Percentiles rank a stretch among this genome's conserved stretches.
Evolutionary conservation across 1,140 invertebrate genomes (phyloP).

Genomic region (Medauroidea extradentata): DNA sequence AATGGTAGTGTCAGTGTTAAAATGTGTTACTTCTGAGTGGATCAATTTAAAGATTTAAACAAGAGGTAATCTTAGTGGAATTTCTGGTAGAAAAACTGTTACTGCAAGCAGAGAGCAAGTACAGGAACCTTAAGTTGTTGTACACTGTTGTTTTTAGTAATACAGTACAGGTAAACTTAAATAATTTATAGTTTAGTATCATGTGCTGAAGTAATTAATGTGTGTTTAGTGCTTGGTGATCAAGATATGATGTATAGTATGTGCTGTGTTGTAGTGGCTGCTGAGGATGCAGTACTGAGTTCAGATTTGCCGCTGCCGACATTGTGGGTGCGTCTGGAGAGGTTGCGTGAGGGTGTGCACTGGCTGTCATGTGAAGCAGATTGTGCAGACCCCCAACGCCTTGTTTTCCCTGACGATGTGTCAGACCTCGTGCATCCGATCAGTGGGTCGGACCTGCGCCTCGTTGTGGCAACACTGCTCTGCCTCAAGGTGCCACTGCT

Average conservation of each 20-base stretch:
- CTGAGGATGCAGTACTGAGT: conserved; percentile 58
- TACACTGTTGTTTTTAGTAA: background rate
- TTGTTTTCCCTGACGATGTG: conserved; percentile 58
- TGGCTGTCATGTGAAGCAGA: conserved; percentile 48
- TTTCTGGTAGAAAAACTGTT: too few species aligned
- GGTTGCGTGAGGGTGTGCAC: conserved; percentile 54
- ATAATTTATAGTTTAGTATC: too few species aligned
- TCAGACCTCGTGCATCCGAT: conserved; percentile 59
- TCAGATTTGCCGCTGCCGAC: conserved; percentile 60
- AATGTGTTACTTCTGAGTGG: too few species aligned
- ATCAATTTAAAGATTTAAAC: too few species aligned
- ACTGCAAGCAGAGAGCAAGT: too few species aligned
- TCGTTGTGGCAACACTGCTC: background rate
- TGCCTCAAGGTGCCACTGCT: conserved; percentile 41
- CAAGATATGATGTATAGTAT: conserved; percentile 17
- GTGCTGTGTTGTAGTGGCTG: conserved; percentile 35
- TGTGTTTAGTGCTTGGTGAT: background rate
- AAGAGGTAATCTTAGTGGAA: too few species aligned
- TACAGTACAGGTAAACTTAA: too few species aligned
- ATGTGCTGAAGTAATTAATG: too few species aligned
- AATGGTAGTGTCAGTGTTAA: too few species aligned
- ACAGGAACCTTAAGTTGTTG: conserved; percentile 32
- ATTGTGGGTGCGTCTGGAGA: conserved; percentile 61
- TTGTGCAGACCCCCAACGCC: conserved; percentile 51
- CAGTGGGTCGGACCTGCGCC: conserved; percentile 25